Evolutionary conservation across 2,113 vertebrate genomes (phyloP), one percentile per base, ranked within the genome.

Genomic region (Oncorhynchus gorbuscha): DNA sequence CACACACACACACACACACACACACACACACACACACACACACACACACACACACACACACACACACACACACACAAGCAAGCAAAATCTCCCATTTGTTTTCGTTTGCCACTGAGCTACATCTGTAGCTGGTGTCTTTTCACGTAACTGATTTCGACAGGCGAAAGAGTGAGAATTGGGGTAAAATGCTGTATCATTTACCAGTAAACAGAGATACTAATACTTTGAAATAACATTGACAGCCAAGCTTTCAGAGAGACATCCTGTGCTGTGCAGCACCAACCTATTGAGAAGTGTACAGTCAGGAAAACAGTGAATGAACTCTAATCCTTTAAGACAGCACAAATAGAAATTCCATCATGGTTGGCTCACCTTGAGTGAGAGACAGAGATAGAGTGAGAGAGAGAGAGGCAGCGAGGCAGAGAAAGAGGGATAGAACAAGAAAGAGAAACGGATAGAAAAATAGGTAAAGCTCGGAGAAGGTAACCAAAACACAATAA

Each of bases 261-360:
- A 18, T 55, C 16, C 16, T 55, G 51, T 55, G 16, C 51, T 16
- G 14, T 55, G 77, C 85, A 79, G 84, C 69, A 22, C 66, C 81
- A 75, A 72, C 66, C 81, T 67, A 78, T 83, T 83, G 79, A 88
- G 78, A 86, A 83, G 81, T 73, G 76, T 85, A 82, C 84, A 86
- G 83, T 88, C 86, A 84, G 81, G 80, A 81, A 87, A 84, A 85
- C 76, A 70, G 78, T 77, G 84, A 88, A 87, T 84, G 71, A 76
- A 76, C 77, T 85, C 75, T 87, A 89, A 91, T 90, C 90, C 88
- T 85, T 87, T 84, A 85, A 82, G 89, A 90, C 85, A 80, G 85
- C 83, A 79, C 81, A 85, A 84, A 85, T 83, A 81, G 86, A 88
- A 83, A 90, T 89, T 85, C 88, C 85, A 85, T 89, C 86, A 86